Base-by-base conservation (phyloP, 1,140 invertebrate genomes). In the Drosophila ogumai region DNA sequence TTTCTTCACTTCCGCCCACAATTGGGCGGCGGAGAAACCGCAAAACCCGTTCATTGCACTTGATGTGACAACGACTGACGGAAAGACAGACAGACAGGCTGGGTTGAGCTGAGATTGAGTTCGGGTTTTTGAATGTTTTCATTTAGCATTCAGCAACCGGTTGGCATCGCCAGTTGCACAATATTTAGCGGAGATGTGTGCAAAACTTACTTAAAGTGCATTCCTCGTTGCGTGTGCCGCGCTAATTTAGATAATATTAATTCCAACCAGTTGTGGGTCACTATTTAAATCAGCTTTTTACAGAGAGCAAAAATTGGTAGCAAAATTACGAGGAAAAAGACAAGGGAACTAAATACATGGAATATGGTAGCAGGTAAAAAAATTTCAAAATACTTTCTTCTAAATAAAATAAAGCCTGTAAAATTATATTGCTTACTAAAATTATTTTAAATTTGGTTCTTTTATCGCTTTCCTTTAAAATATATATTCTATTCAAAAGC, bases 21-120 rank as follows among this genome's bases (percentile, higher is more conserved):
- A 80, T 77, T 52, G 56, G 12, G 54, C 50, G 59, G 36, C 28
- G 47, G 43, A 47, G 46, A 66, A 73, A 64, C 66, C 63, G 50
- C 69, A 80, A 69, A 78, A 74, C 64, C 55, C 59, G 76, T 82
- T 90, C 69, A 57, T 55, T 81, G 85, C 81, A 81, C 85, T 88
- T 90, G 84, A 77, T 46, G 72, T 68, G 69, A 67, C 74, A 67
- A 43, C 38, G 28, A 43, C 17, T 52, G 38, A 34, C 32, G 44
- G 44, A 40, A 34, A 44, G 17, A 10, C 43, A 25, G 4, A 25
- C 19, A 44, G 44, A 46, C 44, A 46, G 19, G 12, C 12, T 28
- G 46, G 13, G 28, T 28, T 55, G 52, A 38, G 34, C 32, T 49
- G 50, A 47, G 64, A 69, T 46, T 69, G 47, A 60, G 47, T 47